A percentile compares a stretch with the other conserved stretches of the same genome.
Evolutionary conservation across 1,140 invertebrate genomes (phyloP).

Genomic region (Bombus difficillimus): DNA sequence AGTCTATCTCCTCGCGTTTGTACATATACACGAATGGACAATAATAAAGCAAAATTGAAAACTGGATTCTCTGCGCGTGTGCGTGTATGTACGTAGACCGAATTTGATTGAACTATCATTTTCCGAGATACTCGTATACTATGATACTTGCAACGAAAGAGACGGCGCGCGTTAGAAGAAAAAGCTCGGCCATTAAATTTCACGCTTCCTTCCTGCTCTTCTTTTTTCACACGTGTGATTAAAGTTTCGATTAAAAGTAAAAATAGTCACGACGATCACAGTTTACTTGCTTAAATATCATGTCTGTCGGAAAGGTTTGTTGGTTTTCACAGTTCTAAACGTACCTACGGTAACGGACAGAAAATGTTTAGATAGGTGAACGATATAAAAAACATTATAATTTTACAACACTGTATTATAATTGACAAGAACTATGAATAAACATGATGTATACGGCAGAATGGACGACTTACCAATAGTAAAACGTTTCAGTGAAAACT

Average conservation of each 20-base stretch:
- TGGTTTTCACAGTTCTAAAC: too few species aligned
- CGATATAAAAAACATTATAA: too few species aligned
- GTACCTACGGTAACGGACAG: too few species aligned
- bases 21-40: constrained; percentile 4
- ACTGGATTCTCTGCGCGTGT: background rate
- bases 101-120: background rate
- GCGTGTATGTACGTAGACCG: background rate
- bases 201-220: background rate
- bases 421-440: too few species aligned
- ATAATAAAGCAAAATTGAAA: background rate
- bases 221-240: background rate
- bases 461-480: too few species aligned
- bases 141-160: background rate
- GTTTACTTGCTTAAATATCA: too few species aligned
- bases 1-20: background rate
- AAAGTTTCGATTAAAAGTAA: background rate
- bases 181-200: background rate
- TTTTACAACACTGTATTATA: too few species aligned
- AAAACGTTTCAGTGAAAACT: too few species aligned
- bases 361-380: too few species aligned
- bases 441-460: too few species aligned
- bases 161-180: background rate
- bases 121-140: background rate
- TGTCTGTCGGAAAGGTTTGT: too few species aligned
- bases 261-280: background rate